Evolutionary conservation across 2,113 vertebrate species (phyloP).

Genomic region (Fregata magnificens): DNA sequence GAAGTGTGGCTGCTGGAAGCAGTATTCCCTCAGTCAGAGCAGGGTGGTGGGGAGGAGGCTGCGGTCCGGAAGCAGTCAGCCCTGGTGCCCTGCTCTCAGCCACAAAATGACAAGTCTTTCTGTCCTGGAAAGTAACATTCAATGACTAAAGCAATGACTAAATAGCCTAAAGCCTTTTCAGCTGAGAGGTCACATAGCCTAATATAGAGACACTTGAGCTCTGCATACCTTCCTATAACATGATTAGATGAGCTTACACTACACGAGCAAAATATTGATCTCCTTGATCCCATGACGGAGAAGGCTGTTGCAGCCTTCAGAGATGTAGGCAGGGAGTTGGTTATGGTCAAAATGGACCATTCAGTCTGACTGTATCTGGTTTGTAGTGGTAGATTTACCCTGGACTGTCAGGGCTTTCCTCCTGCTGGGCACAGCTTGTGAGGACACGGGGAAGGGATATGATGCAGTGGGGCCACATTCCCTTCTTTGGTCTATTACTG

Average conservation of each 20-base stretch:
- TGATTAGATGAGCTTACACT: not conserved
- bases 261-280: not conserved
- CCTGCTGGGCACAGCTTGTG: not conserved
- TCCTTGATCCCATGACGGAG: not conserved
- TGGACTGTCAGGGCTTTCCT: not conserved
- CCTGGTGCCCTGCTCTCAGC: not conserved
- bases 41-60: not conserved
- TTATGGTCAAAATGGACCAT: not conserved
- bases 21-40: not conserved
- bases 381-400: not conserved
- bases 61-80: not conserved
- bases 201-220: not conserved
- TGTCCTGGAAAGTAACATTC: not conserved
- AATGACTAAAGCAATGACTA: not conserved
- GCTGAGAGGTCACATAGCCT: not conserved
- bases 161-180: not conserved
- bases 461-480: not conserved
- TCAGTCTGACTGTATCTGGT: not conserved
- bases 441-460: accelerated
- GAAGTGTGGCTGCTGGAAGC: not conserved
- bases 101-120: not conserved
- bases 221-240: not conserved
- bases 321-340: not conserved
- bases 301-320: not conserved
- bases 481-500: not conserved